Conservation (phyloP, 2,888 invertebrate species). For the Lydus trimaculatus region DNA sequence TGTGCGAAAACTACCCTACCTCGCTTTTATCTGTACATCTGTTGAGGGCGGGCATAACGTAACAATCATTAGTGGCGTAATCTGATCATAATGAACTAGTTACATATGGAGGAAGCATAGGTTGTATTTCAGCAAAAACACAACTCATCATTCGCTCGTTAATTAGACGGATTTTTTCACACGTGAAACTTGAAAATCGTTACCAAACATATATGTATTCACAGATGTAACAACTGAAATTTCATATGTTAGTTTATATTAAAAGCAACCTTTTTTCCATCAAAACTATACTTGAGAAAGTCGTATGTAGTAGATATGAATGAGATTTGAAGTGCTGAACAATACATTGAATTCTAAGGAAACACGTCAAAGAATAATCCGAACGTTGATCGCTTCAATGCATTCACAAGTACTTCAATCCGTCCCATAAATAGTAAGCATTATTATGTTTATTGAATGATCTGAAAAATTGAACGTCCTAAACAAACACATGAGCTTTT, state of each 20-base stretch:
- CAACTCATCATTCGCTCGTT: background rate
- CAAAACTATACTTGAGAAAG: background rate
- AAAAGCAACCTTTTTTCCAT: background rate
- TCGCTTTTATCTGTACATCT: constrained; percentile 21
- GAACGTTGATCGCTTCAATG: constrained; percentile 37
- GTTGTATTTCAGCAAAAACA: constrained; percentile 25
- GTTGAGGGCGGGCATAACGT: constrained; percentile 22
- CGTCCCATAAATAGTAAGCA: constrained; percentile 50
- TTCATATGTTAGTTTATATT: background rate
- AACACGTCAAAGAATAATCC: constrained; percentile 38
- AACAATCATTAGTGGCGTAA: constrained; percentile 30
- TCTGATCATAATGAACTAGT: constrained; percentile 31
- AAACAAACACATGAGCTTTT: constrained; percentile 49
- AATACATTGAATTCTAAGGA: constrained; percentile 35
- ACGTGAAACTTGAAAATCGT: background rate
- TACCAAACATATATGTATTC: background rate
- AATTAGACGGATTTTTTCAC: constrained; percentile 12
- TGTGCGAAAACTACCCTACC: background rate
- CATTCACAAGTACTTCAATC: constrained; percentile 50
- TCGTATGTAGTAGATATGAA: background rate
- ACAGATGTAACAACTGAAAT: background rate
- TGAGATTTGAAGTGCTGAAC: background rate
- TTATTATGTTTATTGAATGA: constrained; percentile 54
- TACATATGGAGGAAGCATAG: constrained; percentile 26
- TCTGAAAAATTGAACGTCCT: constrained; percentile 54